Evolutionary conservation across 92 coral and sea anemone species (phyloP).

Genomic region (Umimayanthus chanpuru): DNA sequence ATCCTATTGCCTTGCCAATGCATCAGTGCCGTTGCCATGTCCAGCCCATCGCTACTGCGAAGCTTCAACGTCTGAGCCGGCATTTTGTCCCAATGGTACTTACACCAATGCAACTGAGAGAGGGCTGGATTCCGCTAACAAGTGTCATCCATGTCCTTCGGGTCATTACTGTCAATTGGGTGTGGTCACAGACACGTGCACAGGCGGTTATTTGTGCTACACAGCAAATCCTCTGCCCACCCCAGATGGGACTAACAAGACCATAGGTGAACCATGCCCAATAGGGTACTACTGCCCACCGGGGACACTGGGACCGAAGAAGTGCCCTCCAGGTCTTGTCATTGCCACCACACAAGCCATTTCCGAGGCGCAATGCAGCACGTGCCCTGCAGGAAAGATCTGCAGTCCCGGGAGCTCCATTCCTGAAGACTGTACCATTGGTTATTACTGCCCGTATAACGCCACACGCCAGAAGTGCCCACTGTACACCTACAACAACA

Average conservation of each 20-base stretch:
- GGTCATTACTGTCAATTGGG: constrained; percentile 95
- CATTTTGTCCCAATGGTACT: constrained; percentile 93
- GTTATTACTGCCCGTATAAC: constrained; percentile 89
- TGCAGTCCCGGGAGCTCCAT: constrained; percentile 79
- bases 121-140: constrained; percentile 62
- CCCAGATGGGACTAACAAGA: constrained; percentile 83
- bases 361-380: constrained; percentile 75
- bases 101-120: constrained; percentile 62
- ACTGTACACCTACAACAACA: constrained; percentile 65
- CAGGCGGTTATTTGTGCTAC: constrained; percentile 88
- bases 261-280: constrained; percentile 77
- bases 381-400: constrained; percentile 95
- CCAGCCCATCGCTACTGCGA: constrained; percentile 83
- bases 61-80: constrained; percentile 74
- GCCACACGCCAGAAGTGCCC: constrained; percentile 84
- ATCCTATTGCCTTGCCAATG: constrained; percentile 80
- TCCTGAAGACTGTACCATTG: constrained; percentile 86
- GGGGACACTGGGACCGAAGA: constrained; percentile 65
- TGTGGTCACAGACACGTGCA: constrained; percentile 68
- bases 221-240: constrained; percentile 78
- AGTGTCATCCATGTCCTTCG: constrained; percentile 80
- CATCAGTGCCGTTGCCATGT: constrained; percentile 81
- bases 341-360: constrained; percentile 79
- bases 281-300: constrained; percentile 87
- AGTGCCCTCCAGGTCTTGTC: constrained; percentile 78